phyloP scores from a whole-genome alignment of 2,113 vertebrate genomes.

The Sminthopsis crassicaudata region DNA sequence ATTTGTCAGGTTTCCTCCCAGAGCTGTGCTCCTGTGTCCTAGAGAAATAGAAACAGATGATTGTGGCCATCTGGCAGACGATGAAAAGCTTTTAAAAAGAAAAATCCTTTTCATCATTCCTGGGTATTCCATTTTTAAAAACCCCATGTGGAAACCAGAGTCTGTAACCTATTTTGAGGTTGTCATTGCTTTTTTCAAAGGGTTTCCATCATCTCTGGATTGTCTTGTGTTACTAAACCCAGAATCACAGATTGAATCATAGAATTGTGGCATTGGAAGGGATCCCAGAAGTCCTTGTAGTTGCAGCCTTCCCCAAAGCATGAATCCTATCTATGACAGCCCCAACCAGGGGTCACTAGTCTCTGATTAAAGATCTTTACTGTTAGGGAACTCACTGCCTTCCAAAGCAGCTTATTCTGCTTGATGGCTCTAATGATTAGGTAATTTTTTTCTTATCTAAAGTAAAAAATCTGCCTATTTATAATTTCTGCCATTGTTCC shows the following conservation, averaged over 20 bases:
- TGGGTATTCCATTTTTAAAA: slow-evolving; percentile 29
- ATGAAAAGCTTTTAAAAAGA: slow-evolving; percentile 57
- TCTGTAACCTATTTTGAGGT: slow-evolving; percentile 8
- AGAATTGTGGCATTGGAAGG: not conserved
- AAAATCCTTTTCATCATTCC: slow-evolving; percentile 36
- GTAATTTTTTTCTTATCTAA: not conserved
- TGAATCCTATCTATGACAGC: not conserved
- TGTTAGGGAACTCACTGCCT: not conserved
- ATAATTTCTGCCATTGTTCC: not conserved
- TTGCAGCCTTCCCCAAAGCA: not conserved
- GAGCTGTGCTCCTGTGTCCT: slow-evolving; percentile 36
- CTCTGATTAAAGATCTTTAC: not conserved
- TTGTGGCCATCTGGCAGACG: slow-evolving; percentile 41
- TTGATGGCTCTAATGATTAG: not conserved
- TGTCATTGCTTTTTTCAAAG: slow-evolving; percentile 27
- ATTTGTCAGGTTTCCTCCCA: slow-evolving; percentile 54
- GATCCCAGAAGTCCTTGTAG: not conserved
- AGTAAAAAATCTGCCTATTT: not conserved
- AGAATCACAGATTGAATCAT: slow-evolving; percentile 26
- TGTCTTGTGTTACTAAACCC: slow-evolving; percentile 23
- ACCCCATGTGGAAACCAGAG: slow-evolving; percentile 21
- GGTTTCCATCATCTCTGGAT: slow-evolving; percentile 8
- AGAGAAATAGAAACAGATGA: slow-evolving; percentile 59
- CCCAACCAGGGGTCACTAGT: not conserved
- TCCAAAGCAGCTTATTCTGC: not conserved